Evolutionary conservation across 1,140 invertebrate species (phyloP), one percentile per base, ranked within the genome.

Genomic region (Lasioglossum albipes): DNA sequence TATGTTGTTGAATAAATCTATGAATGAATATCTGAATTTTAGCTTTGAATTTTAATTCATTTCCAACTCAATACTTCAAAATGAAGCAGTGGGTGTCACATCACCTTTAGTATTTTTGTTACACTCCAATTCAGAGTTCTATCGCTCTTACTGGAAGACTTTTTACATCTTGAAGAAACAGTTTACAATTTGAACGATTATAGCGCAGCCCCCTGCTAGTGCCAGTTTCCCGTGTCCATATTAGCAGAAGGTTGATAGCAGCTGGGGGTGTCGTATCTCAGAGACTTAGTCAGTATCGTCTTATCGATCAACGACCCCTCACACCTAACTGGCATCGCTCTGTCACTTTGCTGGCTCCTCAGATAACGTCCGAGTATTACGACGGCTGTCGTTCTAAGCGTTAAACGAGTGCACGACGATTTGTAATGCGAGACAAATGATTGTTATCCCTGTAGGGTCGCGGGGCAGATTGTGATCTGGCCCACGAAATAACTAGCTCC

Each of bases 371-470:
- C 75, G 41, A 75, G 67, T 83, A 83, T 86, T 85, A 86, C 73
- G 75, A 85, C 64, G 72, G 79, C 57, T 83, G 84, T 79, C 84
- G 79, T 82, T 79, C 45, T 59, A 49, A 86, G 45, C 81, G 84
- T 81, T 83, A 87, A 87, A 81, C 70, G 84, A 83, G 68, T 78
- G 81, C 72, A 71, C 45, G 61, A 73, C 81, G 77, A 87, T 87
- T 87, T 86, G 84, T 87, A 87, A 86, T 64, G 70, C 42, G 81
- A 86, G 81, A 83, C 76, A 82, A 82, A 83, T 82, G 62, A 59
- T 75, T 62, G 66, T 54, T 52, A 45, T 52, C 84, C 68, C 49
- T n/a, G 42, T 65, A 64, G n/a, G 57, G 22, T 54, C 36, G 3
- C 2, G 12, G 42, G 45, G 9, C 22, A 41, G 59, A 71, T 85